phyloP scores from a whole-genome alignment of 2,888 invertebrate genomes.

The Dasysyrphus albostriatus region DNA sequence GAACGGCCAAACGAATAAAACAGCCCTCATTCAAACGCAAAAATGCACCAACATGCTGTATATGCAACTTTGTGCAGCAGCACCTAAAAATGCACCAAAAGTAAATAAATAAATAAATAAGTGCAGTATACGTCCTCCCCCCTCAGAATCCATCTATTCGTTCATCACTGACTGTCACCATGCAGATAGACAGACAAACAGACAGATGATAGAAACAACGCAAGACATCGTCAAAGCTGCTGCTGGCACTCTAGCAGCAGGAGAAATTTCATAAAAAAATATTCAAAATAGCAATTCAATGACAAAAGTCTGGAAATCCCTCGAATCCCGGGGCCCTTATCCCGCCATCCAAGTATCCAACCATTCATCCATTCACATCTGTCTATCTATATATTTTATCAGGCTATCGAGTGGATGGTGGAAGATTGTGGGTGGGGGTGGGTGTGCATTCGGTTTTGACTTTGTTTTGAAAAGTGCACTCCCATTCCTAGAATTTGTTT shows the following conservation, averaged over 20 bases:
- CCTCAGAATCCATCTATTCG: slow-evolving; percentile 22
- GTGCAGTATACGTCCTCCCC: background rate
- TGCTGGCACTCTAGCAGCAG: background rate
- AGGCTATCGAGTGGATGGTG: background rate
- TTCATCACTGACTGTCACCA: slow-evolving; percentile 33
- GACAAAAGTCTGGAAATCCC: slow-evolving; percentile 41
- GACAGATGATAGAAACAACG: slow-evolving; percentile 14
- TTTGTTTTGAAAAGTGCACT: slow-evolving; percentile 31
- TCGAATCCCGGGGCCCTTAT: slow-evolving; percentile 2
- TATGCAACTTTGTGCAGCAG: slow-evolving; percentile 6
- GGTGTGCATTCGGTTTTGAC: slow-evolving; percentile 3
- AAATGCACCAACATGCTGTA: background rate
- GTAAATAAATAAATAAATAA: slow-evolving; percentile 22
- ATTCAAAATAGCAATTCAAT: slow-evolving; percentile 53
- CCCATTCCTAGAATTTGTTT: slow-evolving; percentile 34
- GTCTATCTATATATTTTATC: slow-evolving; percentile 5
- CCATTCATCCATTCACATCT: slow-evolving; percentile 15
- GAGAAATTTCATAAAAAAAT: slow-evolving; percentile 39
- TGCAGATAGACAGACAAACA: slow-evolving; percentile 20
- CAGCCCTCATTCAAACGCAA: background rate
- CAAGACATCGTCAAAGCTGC: slow-evolving; percentile 14
- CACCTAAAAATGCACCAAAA: slow-evolving; percentile 25
- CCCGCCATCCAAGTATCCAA: slow-evolving; percentile 17
- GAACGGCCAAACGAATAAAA: slow-evolving; percentile 17
- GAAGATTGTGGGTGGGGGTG: background rate